A percentile compares a stretch with the other conserved stretches of the same genome.
Evolutionary conservation across 2,113 vertebrate species (phyloP).

Genomic region (Pelusios castaneus): DNA sequence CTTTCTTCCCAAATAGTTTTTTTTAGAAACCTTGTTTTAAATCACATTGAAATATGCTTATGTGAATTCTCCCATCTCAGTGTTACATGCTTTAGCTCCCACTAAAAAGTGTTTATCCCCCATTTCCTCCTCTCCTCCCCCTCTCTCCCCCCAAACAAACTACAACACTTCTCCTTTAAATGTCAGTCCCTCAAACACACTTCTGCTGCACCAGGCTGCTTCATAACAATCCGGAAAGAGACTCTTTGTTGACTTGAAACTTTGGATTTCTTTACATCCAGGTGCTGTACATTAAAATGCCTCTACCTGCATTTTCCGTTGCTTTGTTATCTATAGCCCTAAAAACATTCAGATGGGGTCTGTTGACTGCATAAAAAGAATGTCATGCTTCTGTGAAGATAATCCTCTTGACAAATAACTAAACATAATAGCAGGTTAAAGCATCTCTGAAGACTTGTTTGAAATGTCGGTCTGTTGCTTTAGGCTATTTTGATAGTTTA

Average conservation of each 20-base stretch:
- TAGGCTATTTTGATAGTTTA: neutral
- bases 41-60: neutral
- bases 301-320: neutral
- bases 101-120: neutral
- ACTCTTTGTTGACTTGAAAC: neutral
- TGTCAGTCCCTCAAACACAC: neutral
- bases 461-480: neutral
- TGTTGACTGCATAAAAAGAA: neutral
- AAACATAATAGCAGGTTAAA: neutral
- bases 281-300: neutral
- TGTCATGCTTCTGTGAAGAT: neutral
- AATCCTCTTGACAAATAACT: neutral
- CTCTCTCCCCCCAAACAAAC: too few species aligned
- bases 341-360: neutral
- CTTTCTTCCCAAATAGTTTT: neutral
- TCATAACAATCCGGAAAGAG: neutral
- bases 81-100: neutral
- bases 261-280: neutral
- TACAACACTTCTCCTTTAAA: neutral
- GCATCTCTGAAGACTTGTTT: neutral
- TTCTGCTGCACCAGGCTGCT: neutral
- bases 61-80: neutral
- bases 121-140: too few species aligned
- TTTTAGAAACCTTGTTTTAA: neutral
- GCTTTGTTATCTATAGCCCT: neutral